phyloP scores from a whole-genome alignment of 2,888 invertebrate genomes.

The Digitonthophagus gazella region DNA sequence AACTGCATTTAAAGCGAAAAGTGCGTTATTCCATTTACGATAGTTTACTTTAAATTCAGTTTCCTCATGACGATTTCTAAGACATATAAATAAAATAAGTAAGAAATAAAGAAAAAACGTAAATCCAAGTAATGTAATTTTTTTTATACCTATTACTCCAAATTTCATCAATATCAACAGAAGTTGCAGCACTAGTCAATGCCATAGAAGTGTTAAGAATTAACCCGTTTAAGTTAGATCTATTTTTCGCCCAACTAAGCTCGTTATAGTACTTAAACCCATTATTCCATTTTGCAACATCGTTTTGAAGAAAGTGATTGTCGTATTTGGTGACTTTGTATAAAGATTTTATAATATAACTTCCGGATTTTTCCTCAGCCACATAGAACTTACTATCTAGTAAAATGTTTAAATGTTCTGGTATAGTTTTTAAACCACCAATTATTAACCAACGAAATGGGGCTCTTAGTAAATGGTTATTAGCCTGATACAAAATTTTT shows the following conservation, averaged over 20 bases:
- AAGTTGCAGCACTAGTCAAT: background rate
- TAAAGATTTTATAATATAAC: background rate
- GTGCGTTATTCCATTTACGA: conserved; percentile 55
- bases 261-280: background rate
- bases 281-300: background rate
- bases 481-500: background rate
- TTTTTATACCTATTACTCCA: background rate
- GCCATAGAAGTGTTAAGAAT: background rate
- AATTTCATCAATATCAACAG: background rate
- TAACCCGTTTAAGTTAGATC: background rate
- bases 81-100: conserved; percentile 13
- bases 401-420: background rate
- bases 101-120: background rate
- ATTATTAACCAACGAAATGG: background rate
- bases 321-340: background rate
- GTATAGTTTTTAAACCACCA: background rate
- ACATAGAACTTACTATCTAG: background rate
- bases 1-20: conserved; percentile 56
- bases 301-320: background rate
- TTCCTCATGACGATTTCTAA: conserved; percentile 47
- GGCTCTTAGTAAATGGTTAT: background rate
- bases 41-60: conserved; percentile 60
- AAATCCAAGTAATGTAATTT: too few relatives aligned
- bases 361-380: background rate
- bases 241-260: background rate